Base-by-base conservation (phyloP, 2,888 invertebrate genomes). In the Phragmatobia fuliginosa region DNA sequence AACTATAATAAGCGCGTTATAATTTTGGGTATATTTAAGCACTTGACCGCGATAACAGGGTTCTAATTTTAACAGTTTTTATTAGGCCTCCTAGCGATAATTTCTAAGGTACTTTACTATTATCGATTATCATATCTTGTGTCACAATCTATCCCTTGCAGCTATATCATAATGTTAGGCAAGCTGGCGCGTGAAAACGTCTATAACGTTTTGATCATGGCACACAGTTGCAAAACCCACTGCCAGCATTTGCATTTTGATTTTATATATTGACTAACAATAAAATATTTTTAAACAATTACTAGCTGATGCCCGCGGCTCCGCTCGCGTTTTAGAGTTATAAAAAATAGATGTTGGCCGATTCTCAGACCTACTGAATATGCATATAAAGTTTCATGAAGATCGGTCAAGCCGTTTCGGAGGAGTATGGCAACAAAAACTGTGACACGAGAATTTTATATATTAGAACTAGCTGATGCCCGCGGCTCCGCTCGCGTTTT, bases 161-260 rank as follows among this genome's bases (percentile, higher is more conserved):
- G 77, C 66, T 49, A 65, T 70, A 60, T 66, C 67, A 61, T 68
- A 72, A 69, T 56, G 68, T 84, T 84, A 77, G 70, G 83, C 81
- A 85, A 86, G 76, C 76, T 80, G 81, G 84, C 88, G 84, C 88
- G 87, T 83, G 72, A 82, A 82, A 84, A 80, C 83, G 80, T 84
- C 87, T 81, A 85, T 86, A 87, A 87, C 78, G 72, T 70, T 81
- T 82, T 77, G 80, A 82, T 81, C 80, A 81, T 80, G 80, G 75
- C 82, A 82, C 80, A 82, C 80, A 77, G 74, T 81, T 81, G 72
- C 80, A 62, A 69, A 81, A 81, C 74, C 66, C 64, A 76, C 71
- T 80, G 70, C 68, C 72, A 71, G 73, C 76, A 75, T 78, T 74
- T 71, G 77, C 74, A 75, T 71, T 79, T 82, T n/a, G n/a, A n/a